Percentiles rank a stretch among this genome's conserved stretches.
Evolutionary conservation across 2,888 invertebrate species (phyloP).

Genomic region (Tanaodytes sp.): DNA sequence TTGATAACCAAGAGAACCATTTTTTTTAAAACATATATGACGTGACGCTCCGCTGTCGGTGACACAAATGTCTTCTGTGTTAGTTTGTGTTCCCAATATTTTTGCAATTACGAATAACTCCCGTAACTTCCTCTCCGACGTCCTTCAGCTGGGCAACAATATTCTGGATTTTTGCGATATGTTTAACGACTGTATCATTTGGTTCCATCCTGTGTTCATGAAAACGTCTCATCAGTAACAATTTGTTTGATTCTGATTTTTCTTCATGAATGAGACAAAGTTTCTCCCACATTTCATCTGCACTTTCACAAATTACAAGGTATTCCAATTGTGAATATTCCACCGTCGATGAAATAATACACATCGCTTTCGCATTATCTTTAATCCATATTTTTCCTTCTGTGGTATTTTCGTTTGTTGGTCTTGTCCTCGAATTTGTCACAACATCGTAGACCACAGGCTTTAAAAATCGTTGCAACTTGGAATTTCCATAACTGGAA

Average conservation of each 20-base stretch:
- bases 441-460: background rate
- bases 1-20: slow-evolving; percentile 12
- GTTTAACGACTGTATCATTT: slow-evolving; percentile 53
- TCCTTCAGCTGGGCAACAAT: slow-evolving; percentile 51
- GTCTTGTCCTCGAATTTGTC: background rate
- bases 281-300: slow-evolving; percentile 56
- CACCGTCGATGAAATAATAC: slow-evolving; percentile 51
- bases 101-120: slow-evolving; percentile 55
- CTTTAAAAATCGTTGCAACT: background rate
- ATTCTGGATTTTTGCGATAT: slow-evolving; percentile 53
- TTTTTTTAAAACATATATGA: slow-evolving; percentile 11
- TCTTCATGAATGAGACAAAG: slow-evolving; percentile 56
- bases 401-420: background rate
- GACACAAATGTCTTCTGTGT: background rate
- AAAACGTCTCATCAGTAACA: slow-evolving; percentile 51
- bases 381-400: background rate
- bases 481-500: slow-evolving; percentile 14
- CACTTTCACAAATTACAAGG: slow-evolving; percentile 52
- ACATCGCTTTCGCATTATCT: slow-evolving; percentile 57
- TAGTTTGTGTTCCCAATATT: slow-evolving; percentile 43
- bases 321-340: slow-evolving; percentile 50
- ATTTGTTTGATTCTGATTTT: slow-evolving; percentile 56
- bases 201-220: slow-evolving; percentile 50
- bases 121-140: slow-evolving; percentile 40
- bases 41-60: slow-evolving; percentile 26